Conservation (phyloP, 2,113 vertebrate species). For the Taxidea taxus region DNA sequence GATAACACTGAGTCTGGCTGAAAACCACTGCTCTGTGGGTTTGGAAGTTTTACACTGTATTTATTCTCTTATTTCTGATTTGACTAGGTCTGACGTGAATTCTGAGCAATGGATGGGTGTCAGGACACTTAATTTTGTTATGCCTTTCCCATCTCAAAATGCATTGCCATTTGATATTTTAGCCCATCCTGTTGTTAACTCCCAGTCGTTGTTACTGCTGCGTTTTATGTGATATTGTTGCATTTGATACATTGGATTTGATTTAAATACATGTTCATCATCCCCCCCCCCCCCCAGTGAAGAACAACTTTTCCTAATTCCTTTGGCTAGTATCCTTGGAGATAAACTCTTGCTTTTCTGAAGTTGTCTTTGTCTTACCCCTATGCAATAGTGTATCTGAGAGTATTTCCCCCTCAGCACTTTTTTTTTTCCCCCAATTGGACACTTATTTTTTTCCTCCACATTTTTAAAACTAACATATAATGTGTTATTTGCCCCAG, state of each 20-base stretch:
- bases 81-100: background rate
- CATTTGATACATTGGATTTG: background rate
- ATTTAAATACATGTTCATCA: background rate
- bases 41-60: background rate
- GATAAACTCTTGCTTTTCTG: background rate
- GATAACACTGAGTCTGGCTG: background rate
- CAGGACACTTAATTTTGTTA: background rate
- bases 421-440: background rate
- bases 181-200: background rate
- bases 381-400: background rate
- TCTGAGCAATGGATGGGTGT: background rate
- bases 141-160: background rate
- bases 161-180: background rate
- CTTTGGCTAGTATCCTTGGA: background rate
- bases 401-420: background rate
- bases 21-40: background rate
- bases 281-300: background rate
- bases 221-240: background rate
- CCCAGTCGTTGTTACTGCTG: background rate
- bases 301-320: background rate
- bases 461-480: too few species aligned
- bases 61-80: background rate
- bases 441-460: too few species aligned
- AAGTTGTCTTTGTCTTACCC: background rate
- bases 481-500: too few species aligned